These are phyloP conservation scores for Proteles cristata DNA, from an alignment of 2,113 vertebrate species.

Conservation along the genomic window DNA sequence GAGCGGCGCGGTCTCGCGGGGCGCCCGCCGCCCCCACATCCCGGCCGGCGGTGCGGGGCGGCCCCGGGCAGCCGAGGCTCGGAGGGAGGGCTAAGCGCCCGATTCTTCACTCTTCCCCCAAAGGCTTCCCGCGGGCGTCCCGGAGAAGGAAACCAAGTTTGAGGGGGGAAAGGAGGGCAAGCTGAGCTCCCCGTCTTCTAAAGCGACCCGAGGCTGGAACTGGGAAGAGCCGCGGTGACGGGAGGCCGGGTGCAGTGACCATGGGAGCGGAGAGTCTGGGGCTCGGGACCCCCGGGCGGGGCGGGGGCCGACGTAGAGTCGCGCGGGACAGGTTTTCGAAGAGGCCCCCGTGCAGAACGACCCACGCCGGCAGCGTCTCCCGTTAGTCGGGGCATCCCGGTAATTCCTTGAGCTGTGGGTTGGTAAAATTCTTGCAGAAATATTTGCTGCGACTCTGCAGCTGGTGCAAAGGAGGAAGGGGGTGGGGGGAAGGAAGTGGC, in stretches of 20 bases:
- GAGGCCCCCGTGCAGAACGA: not conserved
- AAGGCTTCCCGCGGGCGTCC: not conserved
- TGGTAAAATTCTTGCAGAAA: slow-evolving; percentile 38
- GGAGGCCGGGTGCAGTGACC: not conserved
- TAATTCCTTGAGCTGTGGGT: slow-evolving; percentile 16
- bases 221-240: not conserved
- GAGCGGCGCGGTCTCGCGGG: not conserved
- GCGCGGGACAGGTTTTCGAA: not conserved
- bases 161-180: not conserved
- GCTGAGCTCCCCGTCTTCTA: not conserved
- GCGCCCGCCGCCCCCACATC: slow-evolving; percentile 42
- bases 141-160: not conserved
- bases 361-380: slow-evolving; percentile 22
- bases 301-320: not conserved
- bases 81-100: not conserved
- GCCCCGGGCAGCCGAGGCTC: not conserved
- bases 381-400: not conserved
- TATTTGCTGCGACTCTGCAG: slow-evolving; percentile 62
- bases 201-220: not conserved
- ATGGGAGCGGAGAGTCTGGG: not conserved
- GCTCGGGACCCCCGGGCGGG: not conserved
- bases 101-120: not conserved
- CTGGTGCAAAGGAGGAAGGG: slow-evolving; percentile 73
- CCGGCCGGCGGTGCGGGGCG: not conserved
- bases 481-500: slow-evolving; percentile 63